Evolutionary conservation across 2,797 vertebrate species (phyloP).

Genomic region (Phoeniculus purpureus): DNA sequence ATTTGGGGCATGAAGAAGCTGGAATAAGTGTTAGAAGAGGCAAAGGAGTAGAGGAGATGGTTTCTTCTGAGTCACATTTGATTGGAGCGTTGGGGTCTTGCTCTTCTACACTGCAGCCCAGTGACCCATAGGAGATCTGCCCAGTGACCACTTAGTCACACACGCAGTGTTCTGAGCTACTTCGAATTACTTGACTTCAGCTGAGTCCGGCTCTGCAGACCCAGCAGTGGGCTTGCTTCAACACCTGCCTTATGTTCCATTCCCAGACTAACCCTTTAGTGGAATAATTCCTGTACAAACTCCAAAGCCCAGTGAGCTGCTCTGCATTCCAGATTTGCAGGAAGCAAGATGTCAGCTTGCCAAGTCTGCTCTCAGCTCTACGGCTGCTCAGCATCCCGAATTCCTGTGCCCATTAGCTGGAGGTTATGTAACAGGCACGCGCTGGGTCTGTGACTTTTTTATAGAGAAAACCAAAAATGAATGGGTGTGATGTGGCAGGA

Average conservation of each 20-base stretch:
- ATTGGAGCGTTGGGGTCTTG: neutral
- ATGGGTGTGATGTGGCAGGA: constrained; percentile 46
- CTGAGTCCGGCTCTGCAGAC: neutral
- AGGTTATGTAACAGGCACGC: neutral
- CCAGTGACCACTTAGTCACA: neutral
- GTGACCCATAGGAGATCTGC: neutral
- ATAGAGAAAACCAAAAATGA: constrained; percentile 21
- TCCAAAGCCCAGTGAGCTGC: neutral
- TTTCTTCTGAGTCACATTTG: neutral
- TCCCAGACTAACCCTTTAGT: constrained; percentile 10
- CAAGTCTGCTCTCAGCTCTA: neutral
- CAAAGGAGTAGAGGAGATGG: neutral
- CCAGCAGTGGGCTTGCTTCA: neutral
- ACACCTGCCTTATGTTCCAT: constrained; percentile 18
- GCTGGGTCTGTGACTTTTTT: neutral
- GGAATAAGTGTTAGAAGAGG: neutral
- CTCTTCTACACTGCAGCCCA: neutral
- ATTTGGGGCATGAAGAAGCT: neutral
- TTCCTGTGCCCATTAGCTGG: neutral
- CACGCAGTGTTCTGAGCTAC: neutral
- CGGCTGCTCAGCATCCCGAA: neutral
- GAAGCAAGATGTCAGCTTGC: constrained; percentile 35
- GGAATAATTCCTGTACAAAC: neutral
- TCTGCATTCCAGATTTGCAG: constrained; percentile 9
- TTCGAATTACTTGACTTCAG: neutral